Evolutionary conservation across 2,888 invertebrate genomes (phyloP), one percentile per base, ranked within the genome.

Genomic region (Sphaeridia pumilis): DNA sequence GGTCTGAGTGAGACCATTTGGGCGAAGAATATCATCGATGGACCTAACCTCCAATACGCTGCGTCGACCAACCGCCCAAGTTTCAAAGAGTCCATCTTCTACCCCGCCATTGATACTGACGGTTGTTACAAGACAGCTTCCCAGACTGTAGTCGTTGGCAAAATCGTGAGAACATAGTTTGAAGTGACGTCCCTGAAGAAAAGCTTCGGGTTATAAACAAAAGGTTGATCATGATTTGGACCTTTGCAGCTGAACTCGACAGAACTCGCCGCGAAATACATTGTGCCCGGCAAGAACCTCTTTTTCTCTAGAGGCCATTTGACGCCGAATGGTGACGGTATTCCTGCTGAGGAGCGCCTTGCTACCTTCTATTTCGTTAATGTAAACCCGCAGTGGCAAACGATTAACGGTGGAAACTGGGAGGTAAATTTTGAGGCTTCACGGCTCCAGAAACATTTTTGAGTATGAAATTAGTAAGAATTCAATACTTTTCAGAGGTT

Each of bases 331-430:
- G 75, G 74, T 12, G 81, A 82, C 67, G 79, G 75, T 60, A 70
- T 80, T n/a, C 79, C 74, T 61, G 78, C 76, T 0, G 69, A 75
- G 7, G 76, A 76, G 38, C 79, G 81, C 63, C 70, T 73, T 0
- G 68, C 78, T 0, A 76, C 78, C 0, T 81, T 80, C 68, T 78
- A 78, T 67, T 81, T 77, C 65, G 70, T 80, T 46, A 83, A 83
- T 65, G 75, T 74, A 1, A 78, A 78, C 1, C 81, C 82, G 1
- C 82, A 82, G 60, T 83, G 81, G 81, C 78, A 79, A n/a, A 70
- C 70, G 2, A 76, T 80, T 64, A 81, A 81, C 65, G 74, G 69
- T 0, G 74, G 74, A 14, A 78, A 77, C 59, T 80, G 80, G 80
- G 69, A 72, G 22, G 57, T 55, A 36, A 51, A 21, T 49, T 31